These are phyloP conservation scores for Drosophila pseudoananassae DNA, from an alignment of 1,140 invertebrate species.

Conservation along the genomic window DNA sequence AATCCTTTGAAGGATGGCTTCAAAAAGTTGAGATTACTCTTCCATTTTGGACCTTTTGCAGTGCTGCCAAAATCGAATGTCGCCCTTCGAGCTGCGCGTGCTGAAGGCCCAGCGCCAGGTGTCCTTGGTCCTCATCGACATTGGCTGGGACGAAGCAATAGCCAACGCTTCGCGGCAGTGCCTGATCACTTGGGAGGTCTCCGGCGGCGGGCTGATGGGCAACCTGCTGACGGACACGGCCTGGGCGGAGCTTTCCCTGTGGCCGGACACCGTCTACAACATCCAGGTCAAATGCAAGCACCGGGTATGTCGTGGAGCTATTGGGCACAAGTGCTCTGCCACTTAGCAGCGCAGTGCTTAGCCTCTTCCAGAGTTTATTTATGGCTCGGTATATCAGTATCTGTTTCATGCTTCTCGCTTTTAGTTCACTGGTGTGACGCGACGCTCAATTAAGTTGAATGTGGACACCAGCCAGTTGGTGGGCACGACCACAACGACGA, in stretches of 20 bases:
- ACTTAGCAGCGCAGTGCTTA: not conserved
- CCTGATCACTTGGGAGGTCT: constrained; percentile 93
- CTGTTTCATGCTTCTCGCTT: not conserved
- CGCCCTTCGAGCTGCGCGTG: constrained; percentile 60
- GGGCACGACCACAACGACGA: constrained; percentile 31
- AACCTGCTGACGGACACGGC: constrained; percentile 93
- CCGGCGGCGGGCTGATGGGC: constrained; percentile 92
- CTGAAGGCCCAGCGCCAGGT: constrained; percentile 75
- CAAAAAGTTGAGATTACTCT: not conserved
- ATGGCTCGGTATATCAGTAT: not conserved
- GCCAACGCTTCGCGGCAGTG: constrained; percentile 87
- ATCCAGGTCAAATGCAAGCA: constrained; percentile 88
- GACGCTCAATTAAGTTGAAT: constrained; percentile 73
- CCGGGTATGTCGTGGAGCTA: constrained; percentile 63
- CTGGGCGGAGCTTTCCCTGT: constrained; percentile 90
- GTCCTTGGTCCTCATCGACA: constrained; percentile 89
- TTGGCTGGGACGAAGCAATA: constrained; percentile 88
- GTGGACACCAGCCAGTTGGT: constrained; percentile 75
- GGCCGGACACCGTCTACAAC: constrained; percentile 92
- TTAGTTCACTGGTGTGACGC: constrained; percentile 75
- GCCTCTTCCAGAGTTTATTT: not conserved
- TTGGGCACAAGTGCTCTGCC: not conserved
- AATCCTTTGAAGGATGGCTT: too few relatives aligned
- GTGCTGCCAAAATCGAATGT: constrained; percentile 70
- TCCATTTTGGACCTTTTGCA: constrained; percentile 15